Evolutionary conservation across 92 coral and sea anemone species (phyloP).

Genomic region (Parazoanthus atlanticus): DNA sequence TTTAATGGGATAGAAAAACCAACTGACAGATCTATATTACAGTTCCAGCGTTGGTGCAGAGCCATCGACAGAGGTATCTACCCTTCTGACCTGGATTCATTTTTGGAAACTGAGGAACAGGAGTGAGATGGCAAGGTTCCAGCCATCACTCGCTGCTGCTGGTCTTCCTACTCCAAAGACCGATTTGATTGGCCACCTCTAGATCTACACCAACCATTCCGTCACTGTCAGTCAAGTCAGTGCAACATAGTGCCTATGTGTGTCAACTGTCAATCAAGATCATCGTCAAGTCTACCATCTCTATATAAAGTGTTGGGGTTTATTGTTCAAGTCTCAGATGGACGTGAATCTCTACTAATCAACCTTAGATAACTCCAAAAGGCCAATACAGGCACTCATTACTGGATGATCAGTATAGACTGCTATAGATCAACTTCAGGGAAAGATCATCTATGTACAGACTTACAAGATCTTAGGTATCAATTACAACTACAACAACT

Average conservation of each 20-base stretch:
- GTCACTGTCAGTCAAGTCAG: conserved; percentile 28
- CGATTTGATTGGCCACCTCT: conserved; percentile 6
- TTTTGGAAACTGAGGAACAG: conserved; percentile 63
- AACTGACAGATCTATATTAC: neutral
- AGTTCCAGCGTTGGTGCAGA: conserved; percentile 91
- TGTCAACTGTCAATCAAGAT: conserved; percentile 2
- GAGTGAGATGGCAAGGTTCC: neutral
- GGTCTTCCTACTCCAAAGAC: neutral
- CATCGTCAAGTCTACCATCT: conserved; percentile 1
- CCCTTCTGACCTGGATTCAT: conserved; percentile 82
- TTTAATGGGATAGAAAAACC: neutral
- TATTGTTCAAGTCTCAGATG: neutral
- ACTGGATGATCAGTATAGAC: neutral
- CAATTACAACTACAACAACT: too few relatives aligned
- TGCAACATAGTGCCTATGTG: neutral
- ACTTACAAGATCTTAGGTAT: neutral
- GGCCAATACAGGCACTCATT: neutral
- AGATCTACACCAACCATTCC: conserved; percentile 6
- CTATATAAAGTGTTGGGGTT: neutral
- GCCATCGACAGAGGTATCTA: conserved; percentile 83
- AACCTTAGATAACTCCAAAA: neutral
- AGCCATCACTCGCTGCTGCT: neutral
- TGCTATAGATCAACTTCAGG: neutral
- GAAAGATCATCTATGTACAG: neutral
- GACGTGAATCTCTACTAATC: neutral